phyloP scores from a whole-genome alignment of 35 echinoderm and acorn worm species.

The Ophiothrix spiculata region DNA sequence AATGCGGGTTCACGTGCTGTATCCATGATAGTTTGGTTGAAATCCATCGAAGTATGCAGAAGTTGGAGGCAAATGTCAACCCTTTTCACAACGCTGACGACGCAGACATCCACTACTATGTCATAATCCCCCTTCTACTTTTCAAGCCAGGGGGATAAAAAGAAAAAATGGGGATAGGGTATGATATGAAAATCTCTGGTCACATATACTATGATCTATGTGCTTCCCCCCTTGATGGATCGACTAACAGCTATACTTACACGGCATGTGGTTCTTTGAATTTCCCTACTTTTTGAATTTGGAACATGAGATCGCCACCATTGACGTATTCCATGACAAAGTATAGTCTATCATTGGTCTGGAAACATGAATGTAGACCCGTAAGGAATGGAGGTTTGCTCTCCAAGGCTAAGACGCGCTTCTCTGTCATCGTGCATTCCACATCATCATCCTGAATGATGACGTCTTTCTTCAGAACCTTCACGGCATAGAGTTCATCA shows the following conservation, averaged over 20 bases:
- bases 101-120: no score
- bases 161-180: no score
- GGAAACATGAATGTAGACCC: slow-evolving; percentile 98
- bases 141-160: no score
- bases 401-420: slow-evolving; percentile 85
- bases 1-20: no score
- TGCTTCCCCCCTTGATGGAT: no score
- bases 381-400: slow-evolving; percentile 90
- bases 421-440: slow-evolving; percentile 99
- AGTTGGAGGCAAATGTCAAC: no score
- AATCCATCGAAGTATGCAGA: no score
- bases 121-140: no score
- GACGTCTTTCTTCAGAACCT: slow-evolving; percentile 90
- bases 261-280: slow-evolving; percentile 99
- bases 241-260: slow-evolving; percentile 96
- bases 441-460: slow-evolving; percentile 99
- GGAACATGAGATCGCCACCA: slow-evolving; percentile 97
- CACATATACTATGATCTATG: no score
- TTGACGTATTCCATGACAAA: slow-evolving; percentile 99
- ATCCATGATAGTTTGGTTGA: no score
- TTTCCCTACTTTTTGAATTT: slow-evolving; percentile 99
- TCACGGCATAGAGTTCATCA: slow-evolving; percentile 92
- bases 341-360: slow-evolving; percentile 93
- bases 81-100: no score
- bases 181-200: no score